These are phyloP conservation scores for Cervus canadensis DNA, from an alignment of 2,113 vertebrate genomes.

Conservation along the genomic window DNA sequence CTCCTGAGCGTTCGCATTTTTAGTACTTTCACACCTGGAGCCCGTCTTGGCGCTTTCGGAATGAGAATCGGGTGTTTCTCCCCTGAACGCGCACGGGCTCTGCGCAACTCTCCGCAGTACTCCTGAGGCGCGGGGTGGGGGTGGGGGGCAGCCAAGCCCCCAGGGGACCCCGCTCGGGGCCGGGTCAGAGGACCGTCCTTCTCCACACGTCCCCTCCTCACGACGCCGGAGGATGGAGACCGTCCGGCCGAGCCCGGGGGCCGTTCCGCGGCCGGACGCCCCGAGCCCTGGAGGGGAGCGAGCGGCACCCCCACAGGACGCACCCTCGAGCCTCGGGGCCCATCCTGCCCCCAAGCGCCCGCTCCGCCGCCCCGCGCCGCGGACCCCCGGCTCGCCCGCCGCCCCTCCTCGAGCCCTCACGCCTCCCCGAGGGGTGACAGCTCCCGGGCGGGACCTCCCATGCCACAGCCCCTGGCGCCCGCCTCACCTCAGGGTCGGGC, in stretches of 20 bases:
- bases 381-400: not conserved
- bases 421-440: not conserved
- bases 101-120: not conserved
- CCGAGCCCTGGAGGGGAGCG: no score
- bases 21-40: fast-evolving
- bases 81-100: not conserved
- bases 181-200: not conserved
- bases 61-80: not conserved
- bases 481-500: no score
- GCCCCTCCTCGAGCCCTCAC: not conserved
- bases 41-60: not conserved
- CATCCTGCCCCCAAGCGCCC: fast-evolving
- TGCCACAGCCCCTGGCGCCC: no score
- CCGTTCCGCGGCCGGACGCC: not conserved
- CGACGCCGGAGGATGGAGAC: fast-evolving
- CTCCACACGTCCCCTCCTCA: fast-evolving
- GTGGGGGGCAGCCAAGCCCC: not conserved
- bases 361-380: not conserved
- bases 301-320: not conserved
- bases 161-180: not conserved
- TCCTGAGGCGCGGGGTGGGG: fast-evolving
- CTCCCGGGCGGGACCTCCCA: no score
- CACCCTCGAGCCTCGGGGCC: not conserved
- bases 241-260: not conserved
- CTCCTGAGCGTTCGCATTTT: fast-evolving